Percentiles rank a stretch among this genome's conserved stretches.
Evolutionary conservation across 1,140 invertebrate species (phyloP).

Genomic region (Bathynomus jamesi): DNA sequence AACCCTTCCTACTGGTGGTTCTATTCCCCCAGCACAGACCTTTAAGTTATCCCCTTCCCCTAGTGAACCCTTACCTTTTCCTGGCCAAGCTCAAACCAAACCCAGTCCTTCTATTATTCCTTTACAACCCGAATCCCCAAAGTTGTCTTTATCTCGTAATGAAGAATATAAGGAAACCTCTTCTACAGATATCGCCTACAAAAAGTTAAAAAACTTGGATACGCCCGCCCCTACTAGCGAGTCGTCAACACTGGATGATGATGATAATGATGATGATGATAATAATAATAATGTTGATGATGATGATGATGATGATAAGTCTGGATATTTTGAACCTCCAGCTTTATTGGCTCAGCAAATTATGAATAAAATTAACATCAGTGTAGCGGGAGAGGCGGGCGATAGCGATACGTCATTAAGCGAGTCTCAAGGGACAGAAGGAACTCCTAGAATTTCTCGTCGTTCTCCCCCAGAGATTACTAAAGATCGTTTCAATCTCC

Average conservation of each 20-base stretch:
- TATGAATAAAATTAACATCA: constrained; percentile 29
- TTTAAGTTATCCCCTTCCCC: constrained; percentile 26
- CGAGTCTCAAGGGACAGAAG: constrained; percentile 26
- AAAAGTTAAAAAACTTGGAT: constrained; percentile 35
- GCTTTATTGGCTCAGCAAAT: constrained; percentile 18
- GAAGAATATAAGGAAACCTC: not conserved
- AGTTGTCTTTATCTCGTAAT: not conserved
- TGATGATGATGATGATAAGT: constrained; percentile 4
- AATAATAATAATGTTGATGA: too few species aligned
- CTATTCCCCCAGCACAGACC: constrained; percentile 28
- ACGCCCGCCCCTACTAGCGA: constrained; percentile 35
- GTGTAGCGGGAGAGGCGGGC: constrained; percentile 36
- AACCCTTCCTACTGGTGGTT: constrained; percentile 28
- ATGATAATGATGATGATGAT: too few species aligned
- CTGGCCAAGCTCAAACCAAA: constrained; percentile 24
- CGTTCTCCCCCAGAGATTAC: constrained; percentile 31
- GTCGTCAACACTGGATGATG: too few species aligned
- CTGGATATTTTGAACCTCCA: constrained; percentile 18
- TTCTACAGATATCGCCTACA: not conserved
- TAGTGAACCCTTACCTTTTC: constrained; percentile 27
- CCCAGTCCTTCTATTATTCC: not conserved
- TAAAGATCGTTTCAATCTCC: constrained; percentile 59
- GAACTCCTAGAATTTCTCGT: constrained; percentile 14
- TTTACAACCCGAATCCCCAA: too few species aligned
- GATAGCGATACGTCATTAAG: constrained; percentile 34